phyloP scores from a whole-genome alignment of 2,113 vertebrate genomes.

The Ploceus nigricollis region DNA sequence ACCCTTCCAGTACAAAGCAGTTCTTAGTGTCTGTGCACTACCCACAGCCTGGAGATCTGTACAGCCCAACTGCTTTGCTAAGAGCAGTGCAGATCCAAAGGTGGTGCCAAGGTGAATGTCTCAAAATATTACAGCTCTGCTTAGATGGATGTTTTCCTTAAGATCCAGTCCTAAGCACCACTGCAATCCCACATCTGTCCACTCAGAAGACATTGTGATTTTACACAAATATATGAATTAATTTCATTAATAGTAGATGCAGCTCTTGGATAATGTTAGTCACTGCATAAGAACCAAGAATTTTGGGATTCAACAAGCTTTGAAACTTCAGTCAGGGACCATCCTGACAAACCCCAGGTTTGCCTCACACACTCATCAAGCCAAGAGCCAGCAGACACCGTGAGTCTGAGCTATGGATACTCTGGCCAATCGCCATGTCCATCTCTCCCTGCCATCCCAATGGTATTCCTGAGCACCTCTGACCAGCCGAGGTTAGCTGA shows the following conservation, averaged over 20 bases:
- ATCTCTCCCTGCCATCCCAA: neutral
- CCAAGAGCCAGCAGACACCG: neutral
- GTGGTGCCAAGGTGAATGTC: neutral
- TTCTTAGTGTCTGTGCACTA: neutral
- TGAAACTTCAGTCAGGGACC: neutral
- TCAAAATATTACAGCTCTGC: neutral
- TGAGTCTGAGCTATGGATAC: neutral
- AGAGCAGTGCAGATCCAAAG: neutral
- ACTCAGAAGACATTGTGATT: neutral
- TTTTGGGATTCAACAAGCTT: neutral
- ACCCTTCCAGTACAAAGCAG: neutral
- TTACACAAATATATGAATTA: neutral
- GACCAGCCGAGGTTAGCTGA: neutral
- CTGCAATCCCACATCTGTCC: neutral
- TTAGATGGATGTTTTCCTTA: neutral
- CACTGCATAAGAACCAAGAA: neutral
- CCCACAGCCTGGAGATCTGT: neutral
- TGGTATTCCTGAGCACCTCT: neutral
- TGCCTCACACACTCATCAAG: neutral
- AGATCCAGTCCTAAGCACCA: neutral
- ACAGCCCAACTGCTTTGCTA: neutral
- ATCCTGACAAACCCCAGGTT: neutral
- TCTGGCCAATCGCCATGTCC: fast-evolving
- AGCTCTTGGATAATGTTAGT: neutral
- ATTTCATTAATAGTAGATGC: neutral